phyloP scores from a whole-genome alignment of 53 echinoderm and acorn worm species.

The Crossaster papposus region DNA sequence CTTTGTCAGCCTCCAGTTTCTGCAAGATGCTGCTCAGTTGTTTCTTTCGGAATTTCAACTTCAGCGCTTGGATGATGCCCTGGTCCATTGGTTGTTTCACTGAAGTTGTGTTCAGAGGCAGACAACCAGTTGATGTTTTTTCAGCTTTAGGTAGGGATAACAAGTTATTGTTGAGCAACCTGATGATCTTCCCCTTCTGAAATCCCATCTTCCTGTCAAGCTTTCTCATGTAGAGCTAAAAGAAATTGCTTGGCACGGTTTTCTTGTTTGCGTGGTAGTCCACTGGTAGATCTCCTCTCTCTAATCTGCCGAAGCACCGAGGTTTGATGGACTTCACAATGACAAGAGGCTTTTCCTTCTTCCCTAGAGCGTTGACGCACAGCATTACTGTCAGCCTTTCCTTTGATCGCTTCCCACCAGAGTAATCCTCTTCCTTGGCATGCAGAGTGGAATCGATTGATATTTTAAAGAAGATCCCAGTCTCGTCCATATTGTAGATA shows the following conservation, averaged over 20 bases:
- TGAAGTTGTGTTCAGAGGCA: slow-evolving; percentile 53
- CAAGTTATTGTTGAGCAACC: slow-evolving; percentile 40
- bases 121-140: slow-evolving; percentile 40
- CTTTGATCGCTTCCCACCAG: slow-evolving; percentile 63
- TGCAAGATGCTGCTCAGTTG: slow-evolving; percentile 38
- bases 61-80: slow-evolving; percentile 62
- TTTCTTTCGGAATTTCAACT: slow-evolving; percentile 48
- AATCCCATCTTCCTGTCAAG: neutral
- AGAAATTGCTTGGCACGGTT: slow-evolving; percentile 49
- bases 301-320: slow-evolving; percentile 49
- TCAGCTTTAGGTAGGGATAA: slow-evolving; percentile 11
- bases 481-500: slow-evolving; percentile 67
- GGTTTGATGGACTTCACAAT: slow-evolving; percentile 50
- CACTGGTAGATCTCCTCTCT: slow-evolving; percentile 22
- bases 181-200: slow-evolving; percentile 20
- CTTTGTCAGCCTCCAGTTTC: slow-evolving; percentile 22
- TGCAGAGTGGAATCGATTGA: slow-evolving; percentile 51
- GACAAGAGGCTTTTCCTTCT: slow-evolving; percentile 45
- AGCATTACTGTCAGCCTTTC: slow-evolving; percentile 60
- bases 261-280: slow-evolving; percentile 32
- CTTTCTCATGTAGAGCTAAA: slow-evolving; percentile 20
- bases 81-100: slow-evolving; percentile 65
- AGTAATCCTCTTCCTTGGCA: slow-evolving; percentile 38
- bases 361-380: slow-evolving; percentile 47
- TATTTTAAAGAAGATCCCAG: slow-evolving; percentile 53